Percentiles rank a stretch among this genome's conserved stretches.
phyloP scores from a whole-genome alignment of 2,888 invertebrate species.

The Hololepta plana region DNA sequence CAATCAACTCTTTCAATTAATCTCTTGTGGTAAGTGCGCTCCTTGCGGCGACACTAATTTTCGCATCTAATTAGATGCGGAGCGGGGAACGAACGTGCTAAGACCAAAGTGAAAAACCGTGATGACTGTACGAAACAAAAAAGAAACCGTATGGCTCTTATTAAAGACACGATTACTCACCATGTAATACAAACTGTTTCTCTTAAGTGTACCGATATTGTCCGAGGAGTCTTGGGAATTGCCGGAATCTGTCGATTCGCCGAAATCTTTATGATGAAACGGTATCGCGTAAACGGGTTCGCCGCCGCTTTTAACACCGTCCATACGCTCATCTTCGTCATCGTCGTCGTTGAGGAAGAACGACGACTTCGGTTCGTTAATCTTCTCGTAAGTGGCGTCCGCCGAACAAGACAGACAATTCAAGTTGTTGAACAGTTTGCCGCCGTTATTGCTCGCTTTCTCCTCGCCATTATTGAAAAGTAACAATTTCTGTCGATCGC shows the following conservation, averaged over 20 bases:
- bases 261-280: constrained; percentile 19
- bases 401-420: constrained; percentile 22
- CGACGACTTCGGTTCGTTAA: constrained; percentile 19
- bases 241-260: constrained; percentile 9
- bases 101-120: too few species aligned
- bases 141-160: too few species aligned
- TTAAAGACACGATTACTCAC: too few species aligned
- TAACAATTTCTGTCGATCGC: constrained; percentile 13
- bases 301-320: constrained; percentile 13
- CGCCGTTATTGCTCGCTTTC: constrained; percentile 2
- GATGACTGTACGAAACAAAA: too few species aligned
- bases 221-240: too few species aligned
- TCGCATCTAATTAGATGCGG: too few species aligned
- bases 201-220: constrained; percentile 13
- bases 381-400: constrained; percentile 19
- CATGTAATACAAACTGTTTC: constrained; percentile 30
- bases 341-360: constrained; percentile 18
- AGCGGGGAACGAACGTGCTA: too few species aligned
- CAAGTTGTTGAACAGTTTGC: constrained; percentile 23
- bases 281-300: constrained; percentile 50
- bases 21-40: too few species aligned
- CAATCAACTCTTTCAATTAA: too few species aligned
- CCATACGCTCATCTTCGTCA: too few species aligned
- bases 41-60: too few species aligned
- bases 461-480: too few species aligned